Conservation (phyloP, 2,888 invertebrate genomes). For the Zonitis immaculata region DNA sequence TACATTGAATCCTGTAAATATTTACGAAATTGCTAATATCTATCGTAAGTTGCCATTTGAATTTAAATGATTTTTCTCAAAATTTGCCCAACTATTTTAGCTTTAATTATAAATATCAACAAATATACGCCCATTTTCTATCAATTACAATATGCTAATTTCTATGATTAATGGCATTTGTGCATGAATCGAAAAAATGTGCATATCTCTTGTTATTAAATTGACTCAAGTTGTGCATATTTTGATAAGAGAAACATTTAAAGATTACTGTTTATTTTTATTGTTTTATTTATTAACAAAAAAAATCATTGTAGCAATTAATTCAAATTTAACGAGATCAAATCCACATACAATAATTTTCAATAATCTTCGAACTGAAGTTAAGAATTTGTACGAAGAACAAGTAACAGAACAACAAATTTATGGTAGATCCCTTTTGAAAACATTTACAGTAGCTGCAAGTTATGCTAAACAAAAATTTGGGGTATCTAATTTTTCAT, state of each 20-base stretch:
- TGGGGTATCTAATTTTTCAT: constrained; percentile 60
- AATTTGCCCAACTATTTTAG: too few species aligned
- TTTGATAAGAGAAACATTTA: too few species aligned
- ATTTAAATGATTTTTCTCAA: too few species aligned
- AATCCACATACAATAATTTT: constrained; percentile 76
- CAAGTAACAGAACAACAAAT: constrained; percentile 65
- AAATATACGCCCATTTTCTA: too few species aligned
- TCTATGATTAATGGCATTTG: too few species aligned
- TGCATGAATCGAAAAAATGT: too few species aligned
- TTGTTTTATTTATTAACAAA: too few species aligned
- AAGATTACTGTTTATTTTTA: too few species aligned
- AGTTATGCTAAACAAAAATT: constrained; percentile 69
- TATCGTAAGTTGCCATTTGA: constrained; percentile 63
- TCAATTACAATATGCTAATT: too few species aligned
- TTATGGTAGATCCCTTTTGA: constrained; percentile 63
- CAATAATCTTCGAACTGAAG: constrained; percentile 61
- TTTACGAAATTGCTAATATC: constrained; percentile 58
- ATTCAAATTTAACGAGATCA: constrained; percentile 46
- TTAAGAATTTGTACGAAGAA: constrained; percentile 64
- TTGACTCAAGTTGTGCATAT: too few species aligned
- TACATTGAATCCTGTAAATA: constrained; percentile 59
- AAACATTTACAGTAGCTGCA: constrained; percentile 72
- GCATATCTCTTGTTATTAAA: too few species aligned
- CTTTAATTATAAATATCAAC: too few species aligned
- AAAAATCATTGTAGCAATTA: constrained; percentile 57